These are phyloP conservation scores for Eupithecia subfuscata DNA, from an alignment of 2,888 invertebrate species.

Conservation along the genomic window DNA sequence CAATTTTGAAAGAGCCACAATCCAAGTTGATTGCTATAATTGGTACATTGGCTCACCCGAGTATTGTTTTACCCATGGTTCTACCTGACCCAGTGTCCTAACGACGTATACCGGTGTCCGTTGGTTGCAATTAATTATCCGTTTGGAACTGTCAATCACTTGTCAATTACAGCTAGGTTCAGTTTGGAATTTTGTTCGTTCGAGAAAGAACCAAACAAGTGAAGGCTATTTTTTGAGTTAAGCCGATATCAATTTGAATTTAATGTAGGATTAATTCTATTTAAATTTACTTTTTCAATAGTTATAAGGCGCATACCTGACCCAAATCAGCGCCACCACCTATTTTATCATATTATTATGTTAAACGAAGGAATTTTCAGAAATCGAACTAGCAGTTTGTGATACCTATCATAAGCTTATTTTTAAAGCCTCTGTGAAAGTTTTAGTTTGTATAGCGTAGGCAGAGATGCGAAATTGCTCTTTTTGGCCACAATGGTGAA, in stretches of 20 bases:
- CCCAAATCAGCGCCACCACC: no score
- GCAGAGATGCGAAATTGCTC: no score
- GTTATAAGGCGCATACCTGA: neutral
- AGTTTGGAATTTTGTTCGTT: neutral
- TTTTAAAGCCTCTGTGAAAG: no score
- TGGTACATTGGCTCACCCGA: conserved; percentile 3
- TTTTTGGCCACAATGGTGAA: no score
- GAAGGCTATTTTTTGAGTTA: neutral
- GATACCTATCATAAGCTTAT: no score
- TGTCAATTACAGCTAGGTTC: neutral
- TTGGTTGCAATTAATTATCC: conserved; percentile 15
- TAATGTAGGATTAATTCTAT: neutral
- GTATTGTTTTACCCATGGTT: neutral
- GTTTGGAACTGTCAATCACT: neutral
- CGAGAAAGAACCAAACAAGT: neutral
- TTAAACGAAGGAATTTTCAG: no score
- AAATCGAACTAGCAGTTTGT: no score
- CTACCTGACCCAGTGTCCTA: conserved; percentile 15
- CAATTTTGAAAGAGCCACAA: neutral
- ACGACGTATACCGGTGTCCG: conserved; percentile 13
- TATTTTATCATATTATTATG: no score
- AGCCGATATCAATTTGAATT: neutral
- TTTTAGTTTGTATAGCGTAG: no score
- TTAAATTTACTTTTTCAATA: neutral
- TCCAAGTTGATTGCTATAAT: neutral